Evolutionary conservation across 2,888 invertebrate genomes (phyloP), one percentile per base, ranked within the genome.

Genomic region (Cartodere bifasciata): DNA sequence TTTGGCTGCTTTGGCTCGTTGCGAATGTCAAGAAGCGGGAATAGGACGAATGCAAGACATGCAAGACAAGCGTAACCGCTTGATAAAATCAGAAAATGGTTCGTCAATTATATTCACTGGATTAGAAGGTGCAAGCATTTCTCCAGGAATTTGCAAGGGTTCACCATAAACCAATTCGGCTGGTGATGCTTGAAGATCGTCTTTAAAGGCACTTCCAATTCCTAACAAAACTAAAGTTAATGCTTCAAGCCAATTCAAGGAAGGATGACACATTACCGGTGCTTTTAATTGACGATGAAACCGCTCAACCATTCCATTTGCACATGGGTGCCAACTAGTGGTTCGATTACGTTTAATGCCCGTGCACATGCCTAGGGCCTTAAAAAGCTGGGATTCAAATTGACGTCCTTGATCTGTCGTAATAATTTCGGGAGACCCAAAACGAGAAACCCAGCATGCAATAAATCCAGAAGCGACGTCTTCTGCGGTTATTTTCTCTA

Each of bases 321-420:
- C 5, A 39, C 35, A 4, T 38, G 40, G 13, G 32, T 28, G n/a
- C 24, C 37, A 7, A 25, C 36, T 13, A 28, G 16, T 12, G n/a
- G n/a, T n/a, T n/a, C n/a, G n/a, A n/a, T n/a, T n/a, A n/a, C n/a
- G n/a, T n/a, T n/a, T n/a, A n/a, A n/a, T n/a, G n/a, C n/a, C n/a
- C n/a, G n/a, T n/a, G n/a, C n/a, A n/a, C n/a, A n/a, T n/a, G n/a
- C n/a, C n/a, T 25, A 23, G 23, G 10, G 10, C 23, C 4, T 23
- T 23, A 12, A 23, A 23, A 10, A 23, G 12, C 11, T 29, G 11
- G 38, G 39, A 13, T 29, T 14, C 14, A 25, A 52, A 48, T 13
- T 50, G 41, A 1, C 26, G 16, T 2, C 48, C 46, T 33, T 41
- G 44, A 32, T 49, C 48, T 2, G 46, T 39, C 1, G 46, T 43